Base-by-base conservation (phyloP, 2,888 invertebrate genomes). In the Heliconius hortense region DNA sequence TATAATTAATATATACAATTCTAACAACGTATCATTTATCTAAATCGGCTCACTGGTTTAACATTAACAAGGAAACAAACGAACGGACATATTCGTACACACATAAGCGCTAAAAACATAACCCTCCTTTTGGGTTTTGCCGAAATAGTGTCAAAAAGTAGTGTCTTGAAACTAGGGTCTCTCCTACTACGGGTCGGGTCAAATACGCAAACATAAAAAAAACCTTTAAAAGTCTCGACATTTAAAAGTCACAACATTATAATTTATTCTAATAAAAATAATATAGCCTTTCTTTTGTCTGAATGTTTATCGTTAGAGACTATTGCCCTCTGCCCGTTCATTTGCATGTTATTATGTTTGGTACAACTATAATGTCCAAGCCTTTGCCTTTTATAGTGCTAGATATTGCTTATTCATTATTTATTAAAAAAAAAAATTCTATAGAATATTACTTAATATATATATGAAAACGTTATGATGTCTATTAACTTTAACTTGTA, bases 271-370 rank as follows among this genome's bases (percentile, higher is more conserved):
- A 39, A 64, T 31, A 66, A 66, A 18, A 64, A n/a, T 35, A 35
- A 26, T 35, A 39, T 24, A 66, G 39, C 66, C 39, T 66, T 66
- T 66, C 66, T 66, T 66, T 66, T 24, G 39, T 66, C 39, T 66
- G 15, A 66, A 24, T 2, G 66, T 39, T 24, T 39, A 39, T 66
- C 66, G n/a, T 39, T 39, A 39, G 66, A 66, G 66, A 24, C 13
- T 39, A 24, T 66, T 66, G 66, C 66, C 66, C 66, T 66, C 66
- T 39, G n/a, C 31, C 13, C 26, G 62, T 64, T 39, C 66, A 66
- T 66, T 66, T 66, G 39, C 66, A 66, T 66, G 15, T 15, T 39
- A 66, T 66, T 66, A 66, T 66, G 66, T 39, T 39, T 39, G 39
- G n/a, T 24, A 66, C 24, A 66, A 43, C 39, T 39, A 15, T 24